Evolutionary conservation across 2,113 vertebrate species (phyloP).

Genomic region (Xyliphius kryptos): DNA sequence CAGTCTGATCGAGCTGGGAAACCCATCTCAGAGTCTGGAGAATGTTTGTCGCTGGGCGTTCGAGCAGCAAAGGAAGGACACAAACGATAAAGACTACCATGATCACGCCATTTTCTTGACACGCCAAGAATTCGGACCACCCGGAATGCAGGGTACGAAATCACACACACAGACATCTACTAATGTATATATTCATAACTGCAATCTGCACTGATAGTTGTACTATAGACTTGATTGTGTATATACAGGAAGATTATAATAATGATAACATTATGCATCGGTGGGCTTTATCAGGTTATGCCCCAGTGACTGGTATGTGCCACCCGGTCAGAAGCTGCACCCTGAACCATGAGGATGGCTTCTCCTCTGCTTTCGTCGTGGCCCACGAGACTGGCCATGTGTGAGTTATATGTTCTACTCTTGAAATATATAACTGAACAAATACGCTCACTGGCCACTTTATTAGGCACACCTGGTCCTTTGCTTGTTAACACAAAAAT

Average conservation of each 20-base stretch:
- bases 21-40: neutral
- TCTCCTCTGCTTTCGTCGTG: conserved; percentile 89
- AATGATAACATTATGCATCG: no score
- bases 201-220: no score
- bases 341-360: conserved; percentile 88
- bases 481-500: no score
- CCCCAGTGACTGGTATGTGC: conserved; percentile 93
- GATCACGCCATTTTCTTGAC: conserved; percentile 96
- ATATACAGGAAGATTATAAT: no score
- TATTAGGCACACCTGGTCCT: no score
- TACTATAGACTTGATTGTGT: no score
- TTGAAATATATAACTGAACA: no score
- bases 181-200: neutral
- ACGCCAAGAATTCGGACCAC: conserved; percentile 89
- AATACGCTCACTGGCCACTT: no score
- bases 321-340: conserved; percentile 87
- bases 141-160: conserved; percentile 95
- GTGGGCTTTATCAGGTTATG: conserved; percentile 71
- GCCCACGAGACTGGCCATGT: conserved; percentile 93
- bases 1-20: neutral
- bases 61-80: conserved; percentile 82
- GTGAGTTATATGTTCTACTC: no score
- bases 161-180: conserved; percentile 36
- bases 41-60: conserved; percentile 88
- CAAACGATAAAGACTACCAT: conserved; percentile 74